Percentiles rank a stretch among this genome's conserved stretches.
These are phyloP conservation scores for Yponomeuta plumbellus DNA, from an alignment of 2,888 invertebrate genomes.

Conservation along the genomic window DNA sequence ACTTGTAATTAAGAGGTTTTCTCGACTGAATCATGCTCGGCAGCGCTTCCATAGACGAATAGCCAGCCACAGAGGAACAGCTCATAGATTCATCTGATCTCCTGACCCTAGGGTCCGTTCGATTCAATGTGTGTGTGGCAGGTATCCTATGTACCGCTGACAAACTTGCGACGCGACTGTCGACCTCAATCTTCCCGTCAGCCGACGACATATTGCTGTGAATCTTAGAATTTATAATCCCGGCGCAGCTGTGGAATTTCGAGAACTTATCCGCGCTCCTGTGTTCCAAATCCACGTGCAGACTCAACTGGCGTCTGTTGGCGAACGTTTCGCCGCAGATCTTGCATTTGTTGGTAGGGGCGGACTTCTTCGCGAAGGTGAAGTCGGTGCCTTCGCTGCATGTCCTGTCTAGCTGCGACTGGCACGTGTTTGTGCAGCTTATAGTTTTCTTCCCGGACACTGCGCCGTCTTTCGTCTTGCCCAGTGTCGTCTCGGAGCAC, in stretches of 20 bases:
- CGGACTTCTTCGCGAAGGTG: conserved; percentile 21
- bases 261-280: conserved; percentile 44
- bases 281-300: conserved; percentile 52
- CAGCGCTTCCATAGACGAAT: conserved; percentile 39
- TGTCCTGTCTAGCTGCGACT: conserved; percentile 22
- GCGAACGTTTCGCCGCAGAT: conserved; percentile 50
- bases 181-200: conserved; percentile 21
- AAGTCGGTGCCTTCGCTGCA: conserved; percentile 23
- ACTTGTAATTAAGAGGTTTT: conserved; percentile 37
- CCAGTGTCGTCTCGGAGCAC: conserved; percentile 40
- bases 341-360: conserved; percentile 31
- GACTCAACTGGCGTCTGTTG: conserved; percentile 49
- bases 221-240: conserved; percentile 31
- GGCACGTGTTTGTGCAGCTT: conserved; percentile 38
- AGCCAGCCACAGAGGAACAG: neutral
- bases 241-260: conserved; percentile 51
- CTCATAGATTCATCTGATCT: neutral
- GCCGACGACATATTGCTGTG: neutral
- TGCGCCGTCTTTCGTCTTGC: conserved; percentile 22
- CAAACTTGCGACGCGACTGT: conserved; percentile 42
- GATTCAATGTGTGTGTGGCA: conserved; percentile 25
- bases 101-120: neutral
- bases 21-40: conserved; percentile 19
- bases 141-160: conserved; percentile 46
- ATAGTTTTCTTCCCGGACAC: conserved; percentile 38